phyloP scores from a whole-genome alignment of 2,113 vertebrate species.

The Clarias gariepinus region DNA sequence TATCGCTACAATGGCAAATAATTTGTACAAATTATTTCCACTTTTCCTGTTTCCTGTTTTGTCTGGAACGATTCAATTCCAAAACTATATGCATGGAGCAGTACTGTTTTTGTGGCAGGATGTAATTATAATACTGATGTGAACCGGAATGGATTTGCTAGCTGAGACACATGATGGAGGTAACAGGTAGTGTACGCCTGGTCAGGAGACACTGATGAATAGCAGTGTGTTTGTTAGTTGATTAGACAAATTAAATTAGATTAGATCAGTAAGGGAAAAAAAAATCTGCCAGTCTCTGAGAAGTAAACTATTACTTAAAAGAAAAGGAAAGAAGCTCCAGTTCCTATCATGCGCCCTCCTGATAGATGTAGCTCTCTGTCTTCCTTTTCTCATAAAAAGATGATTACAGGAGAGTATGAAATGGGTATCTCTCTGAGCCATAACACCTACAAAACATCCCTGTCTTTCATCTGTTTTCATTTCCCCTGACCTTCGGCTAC shows the following conservation, averaged over 20 bases:
- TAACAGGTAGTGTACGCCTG: neutral
- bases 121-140: neutral
- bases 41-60: neutral
- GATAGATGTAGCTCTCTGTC: neutral
- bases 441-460: neutral
- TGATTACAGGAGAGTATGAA: neutral
- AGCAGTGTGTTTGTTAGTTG: neutral
- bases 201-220: conserved; percentile 12
- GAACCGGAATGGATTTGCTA: neutral
- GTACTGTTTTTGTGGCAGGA: too few relatives aligned
- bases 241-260: conserved; percentile 11
- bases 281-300: neutral
- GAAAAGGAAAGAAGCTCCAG: neutral
- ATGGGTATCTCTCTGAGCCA: neutral
- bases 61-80: neutral
- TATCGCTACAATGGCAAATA: neutral
- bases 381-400: neutral
- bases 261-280: neutral
- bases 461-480: neutral
- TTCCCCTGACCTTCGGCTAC: conserved; percentile 44
- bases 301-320: neutral
- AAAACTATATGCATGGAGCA: neutral
- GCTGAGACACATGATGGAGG: conserved; percentile 2
- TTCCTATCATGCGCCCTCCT: neutral
- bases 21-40: neutral